Percentiles rank a stretch among this genome's conserved stretches.
These are phyloP conservation scores for Falco concolor DNA, from an alignment of 2,797 vertebrate genomes.

Conservation along the genomic window DNA sequence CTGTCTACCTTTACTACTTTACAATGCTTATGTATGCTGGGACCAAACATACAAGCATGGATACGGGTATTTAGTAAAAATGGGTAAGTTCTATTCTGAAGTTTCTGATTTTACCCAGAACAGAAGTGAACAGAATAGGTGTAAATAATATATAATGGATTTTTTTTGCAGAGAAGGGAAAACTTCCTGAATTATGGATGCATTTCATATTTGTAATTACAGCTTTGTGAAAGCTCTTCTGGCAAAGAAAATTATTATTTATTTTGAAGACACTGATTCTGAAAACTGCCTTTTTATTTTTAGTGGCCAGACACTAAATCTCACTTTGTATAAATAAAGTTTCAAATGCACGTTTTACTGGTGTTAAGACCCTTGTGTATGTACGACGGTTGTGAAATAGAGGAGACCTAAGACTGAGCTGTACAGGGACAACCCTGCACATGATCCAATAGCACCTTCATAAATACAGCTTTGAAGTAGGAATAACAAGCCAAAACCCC, in stretches of 20 bases:
- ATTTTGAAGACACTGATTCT: not conserved
- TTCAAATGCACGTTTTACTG: not conserved
- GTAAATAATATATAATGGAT: not conserved
- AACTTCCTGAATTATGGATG: not conserved
- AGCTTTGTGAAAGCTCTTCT: not conserved
- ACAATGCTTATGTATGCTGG: conserved; percentile 89
- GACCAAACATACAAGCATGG: conserved; percentile 92
- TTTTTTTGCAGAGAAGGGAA: not conserved
- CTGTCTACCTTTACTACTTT: conserved; percentile 90
- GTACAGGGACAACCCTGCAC: not conserved
- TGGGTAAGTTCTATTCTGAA: conserved; percentile 77
- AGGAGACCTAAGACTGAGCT: not conserved
- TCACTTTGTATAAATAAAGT: not conserved
- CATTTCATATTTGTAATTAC: not conserved
- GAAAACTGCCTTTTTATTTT: not conserved
- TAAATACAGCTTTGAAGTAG: not conserved
- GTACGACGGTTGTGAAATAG: not conserved
- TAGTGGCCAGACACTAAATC: not conserved
- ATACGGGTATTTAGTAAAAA: conserved; percentile 94
- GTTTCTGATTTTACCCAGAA: not conserved
- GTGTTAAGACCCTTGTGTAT: not conserved
- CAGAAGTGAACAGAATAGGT: not conserved
- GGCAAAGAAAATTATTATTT: not conserved
- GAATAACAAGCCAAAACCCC: not conserved
- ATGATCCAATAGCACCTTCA: rapidly evolving